phyloP scores from a whole-genome alignment of 53 echinoderm and acorn worm genomes.

The Patiria pectinifera region DNA sequence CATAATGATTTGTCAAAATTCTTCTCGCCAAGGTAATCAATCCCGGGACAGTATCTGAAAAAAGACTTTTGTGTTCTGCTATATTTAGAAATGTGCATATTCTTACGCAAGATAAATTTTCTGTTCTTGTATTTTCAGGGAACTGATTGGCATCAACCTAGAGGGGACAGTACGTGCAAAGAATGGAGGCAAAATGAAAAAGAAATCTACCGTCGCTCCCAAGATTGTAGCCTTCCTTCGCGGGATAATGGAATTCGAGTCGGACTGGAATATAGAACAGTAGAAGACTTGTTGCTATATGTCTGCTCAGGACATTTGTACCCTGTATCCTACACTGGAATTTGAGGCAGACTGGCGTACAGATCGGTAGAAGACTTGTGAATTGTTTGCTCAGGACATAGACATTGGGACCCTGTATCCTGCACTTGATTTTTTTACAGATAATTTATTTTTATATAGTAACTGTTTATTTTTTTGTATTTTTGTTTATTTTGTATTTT shows the following conservation, averaged over 20 bases:
- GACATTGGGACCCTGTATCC: too few relatives aligned
- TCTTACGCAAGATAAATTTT: constrained; percentile 25
- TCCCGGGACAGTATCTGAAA: neutral
- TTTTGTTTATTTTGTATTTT: too few relatives aligned
- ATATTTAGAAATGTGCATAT: constrained; percentile 4
- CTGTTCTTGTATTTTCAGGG: constrained; percentile 25
- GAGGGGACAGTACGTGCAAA: constrained; percentile 34
- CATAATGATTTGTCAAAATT: too few relatives aligned
- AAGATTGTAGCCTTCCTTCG: constrained; percentile 52
- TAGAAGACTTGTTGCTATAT: neutral
- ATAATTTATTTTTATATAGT: too few relatives aligned
- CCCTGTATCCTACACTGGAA: too few relatives aligned
- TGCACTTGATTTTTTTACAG: too few relatives aligned
- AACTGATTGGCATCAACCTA: constrained; percentile 45
- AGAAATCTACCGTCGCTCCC: constrained; percentile 24
- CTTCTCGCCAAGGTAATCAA: too few relatives aligned
- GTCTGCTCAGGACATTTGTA: too few relatives aligned
- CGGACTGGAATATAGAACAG: constrained; percentile 43
- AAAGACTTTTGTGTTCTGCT: constrained; percentile 20
- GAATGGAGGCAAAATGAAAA: constrained; percentile 52
- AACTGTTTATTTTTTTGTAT: too few relatives aligned
- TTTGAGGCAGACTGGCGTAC: too few relatives aligned
- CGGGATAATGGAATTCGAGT: constrained; percentile 40
- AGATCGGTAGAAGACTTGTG: too few relatives aligned
- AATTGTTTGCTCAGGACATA: too few relatives aligned